phyloP scores from a whole-genome alignment of 2,888 invertebrate genomes.

The Dynastes maya region DNA sequence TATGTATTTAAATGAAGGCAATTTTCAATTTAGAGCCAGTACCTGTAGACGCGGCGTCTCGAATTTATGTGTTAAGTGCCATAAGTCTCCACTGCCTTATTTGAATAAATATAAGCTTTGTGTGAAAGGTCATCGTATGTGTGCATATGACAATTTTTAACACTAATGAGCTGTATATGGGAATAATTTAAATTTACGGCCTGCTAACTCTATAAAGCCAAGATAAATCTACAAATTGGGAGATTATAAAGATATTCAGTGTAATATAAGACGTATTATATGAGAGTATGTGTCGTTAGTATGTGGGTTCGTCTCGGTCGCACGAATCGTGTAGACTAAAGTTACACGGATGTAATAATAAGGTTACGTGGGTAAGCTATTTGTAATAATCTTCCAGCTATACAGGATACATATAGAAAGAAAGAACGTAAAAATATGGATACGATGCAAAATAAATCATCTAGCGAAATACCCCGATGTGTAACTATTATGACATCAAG shows the following conservation, averaged over 20 bases:
- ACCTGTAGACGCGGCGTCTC: slow-evolving; percentile 14
- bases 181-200: slow-evolving; percentile 6
- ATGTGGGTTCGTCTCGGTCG: not conserved
- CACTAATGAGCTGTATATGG: not conserved
- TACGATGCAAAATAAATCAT: too few species aligned
- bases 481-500: too few species aligned
- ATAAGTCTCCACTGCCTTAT: slow-evolving; percentile 11
- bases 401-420: too few species aligned
- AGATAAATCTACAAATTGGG: slow-evolving; percentile 3
- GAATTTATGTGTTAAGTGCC: not conserved
- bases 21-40: slow-evolving; percentile 16
- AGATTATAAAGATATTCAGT: slow-evolving; percentile 10
- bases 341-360: slow-evolving; percentile 4
- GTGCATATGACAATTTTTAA: slow-evolving; percentile 10
- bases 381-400: too few species aligned
- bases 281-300: not conserved
- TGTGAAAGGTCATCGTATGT: slow-evolving; percentile 8
- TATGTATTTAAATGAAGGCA: slow-evolving; percentile 28
- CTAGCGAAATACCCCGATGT: too few species aligned
- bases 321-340: not conserved
- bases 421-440: too few species aligned
- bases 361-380: not conserved
- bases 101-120: slow-evolving; percentile 11
- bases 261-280: not conserved
- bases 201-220: not conserved